Conservation (phyloP, 1,140 invertebrate species). For the Portunus trituberculatus region DNA sequence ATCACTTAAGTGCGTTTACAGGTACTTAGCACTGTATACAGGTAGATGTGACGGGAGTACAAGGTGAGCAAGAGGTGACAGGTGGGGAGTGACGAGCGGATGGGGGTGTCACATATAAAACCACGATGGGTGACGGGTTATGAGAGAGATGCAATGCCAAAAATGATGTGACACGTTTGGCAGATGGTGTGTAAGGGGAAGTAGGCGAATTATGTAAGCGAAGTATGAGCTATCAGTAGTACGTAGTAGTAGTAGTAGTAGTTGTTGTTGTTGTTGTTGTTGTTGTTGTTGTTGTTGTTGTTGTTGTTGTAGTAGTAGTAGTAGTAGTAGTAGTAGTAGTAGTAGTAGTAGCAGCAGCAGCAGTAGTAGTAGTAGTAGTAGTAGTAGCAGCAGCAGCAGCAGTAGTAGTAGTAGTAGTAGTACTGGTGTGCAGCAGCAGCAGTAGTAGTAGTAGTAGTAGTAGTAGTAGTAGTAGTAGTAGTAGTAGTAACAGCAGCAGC, state of each 20-base stretch:
- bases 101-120: too few species aligned
- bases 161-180: neutral
- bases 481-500: too few species aligned
- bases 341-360: constrained; percentile 21
- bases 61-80: too few species aligned
- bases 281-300: neutral
- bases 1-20: too few species aligned
- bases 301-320: neutral
- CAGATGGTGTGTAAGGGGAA: neutral
- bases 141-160: neutral
- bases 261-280: neutral
- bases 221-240: neutral
- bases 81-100: too few species aligned
- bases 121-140: neutral
- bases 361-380: neutral
- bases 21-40: too few species aligned
- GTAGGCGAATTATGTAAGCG: neutral
- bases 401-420: too few species aligned
- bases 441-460: too few species aligned
- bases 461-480: too few species aligned
- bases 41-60: too few species aligned
- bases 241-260: neutral
- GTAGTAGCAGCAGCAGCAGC: too few species aligned
- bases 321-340: constrained; percentile 22
- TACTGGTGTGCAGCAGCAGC: too few species aligned